Conservation (phyloP, 2,797 vertebrate genomes). For the Podarcis lilfordi region DNA sequence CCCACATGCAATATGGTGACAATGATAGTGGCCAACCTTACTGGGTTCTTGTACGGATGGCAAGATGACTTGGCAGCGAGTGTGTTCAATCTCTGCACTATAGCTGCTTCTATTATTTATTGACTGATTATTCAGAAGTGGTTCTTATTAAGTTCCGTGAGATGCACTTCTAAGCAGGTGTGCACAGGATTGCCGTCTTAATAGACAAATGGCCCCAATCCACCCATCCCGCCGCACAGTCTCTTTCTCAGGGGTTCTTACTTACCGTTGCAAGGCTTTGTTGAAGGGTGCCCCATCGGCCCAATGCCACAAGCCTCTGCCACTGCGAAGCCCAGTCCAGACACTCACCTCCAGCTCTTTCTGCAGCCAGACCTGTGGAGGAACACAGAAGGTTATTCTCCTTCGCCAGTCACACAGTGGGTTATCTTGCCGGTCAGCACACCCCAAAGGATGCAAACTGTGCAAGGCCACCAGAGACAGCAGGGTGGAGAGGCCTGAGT, state of each 20-base stretch:
- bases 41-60: too few relatives aligned
- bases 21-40: background rate
- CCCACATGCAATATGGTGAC: background rate
- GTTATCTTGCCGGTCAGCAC: background rate
- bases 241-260: background rate
- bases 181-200: background rate
- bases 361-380: slow-evolving; percentile 22
- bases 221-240: background rate
- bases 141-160: background rate
- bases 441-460: background rate
- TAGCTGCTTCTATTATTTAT: background rate
- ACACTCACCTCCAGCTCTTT: background rate
- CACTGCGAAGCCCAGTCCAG: slow-evolving; percentile 29
- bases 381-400: background rate
- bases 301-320: slow-evolving; percentile 12
- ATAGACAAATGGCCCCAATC: background rate
- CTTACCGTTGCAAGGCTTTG: slow-evolving; percentile 19
- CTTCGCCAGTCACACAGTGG: background rate
- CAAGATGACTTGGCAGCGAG: background rate
- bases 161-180: background rate
- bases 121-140: background rate
- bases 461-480: too few relatives aligned
- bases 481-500: background rate
- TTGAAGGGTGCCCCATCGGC: background rate
- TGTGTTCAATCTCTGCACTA: background rate